phyloP scores from a whole-genome alignment of 2,797 vertebrate genomes.

The Nannoperca australis region DNA sequence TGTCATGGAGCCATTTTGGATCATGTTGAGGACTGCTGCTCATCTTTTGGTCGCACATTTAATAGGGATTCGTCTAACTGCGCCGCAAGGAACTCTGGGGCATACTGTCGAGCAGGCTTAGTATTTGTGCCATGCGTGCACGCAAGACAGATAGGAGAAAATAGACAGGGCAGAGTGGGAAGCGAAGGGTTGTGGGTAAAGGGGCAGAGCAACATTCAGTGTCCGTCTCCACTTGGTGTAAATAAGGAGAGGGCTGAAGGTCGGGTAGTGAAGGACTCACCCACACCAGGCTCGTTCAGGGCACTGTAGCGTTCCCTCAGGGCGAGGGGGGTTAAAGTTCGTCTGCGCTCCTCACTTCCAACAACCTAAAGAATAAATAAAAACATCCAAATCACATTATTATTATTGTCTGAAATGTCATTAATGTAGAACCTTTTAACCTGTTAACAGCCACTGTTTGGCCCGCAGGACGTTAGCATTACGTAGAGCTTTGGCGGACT shows the following conservation, averaged over 20 bases:
- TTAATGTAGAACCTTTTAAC: not conserved
- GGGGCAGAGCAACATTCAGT: constrained; percentile 80
- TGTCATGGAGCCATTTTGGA: constrained; percentile 67
- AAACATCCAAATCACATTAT: constrained; percentile 6
- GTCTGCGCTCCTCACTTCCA: constrained; percentile 91
- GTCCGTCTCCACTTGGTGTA: constrained; percentile 59
- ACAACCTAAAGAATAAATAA: constrained; percentile 79
- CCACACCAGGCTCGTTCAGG: constrained; percentile 90
- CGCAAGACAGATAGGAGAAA: constrained; percentile 57
- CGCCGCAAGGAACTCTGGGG: constrained; percentile 70
- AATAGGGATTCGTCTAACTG: constrained; percentile 54
- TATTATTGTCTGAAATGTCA: not conserved
- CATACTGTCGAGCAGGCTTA: constrained; percentile 74
- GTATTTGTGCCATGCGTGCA: constrained; percentile 84
- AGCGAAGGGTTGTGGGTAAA: constrained; percentile 74
- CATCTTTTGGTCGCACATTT: constrained; percentile 56
- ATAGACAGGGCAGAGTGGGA: constrained; percentile 68
- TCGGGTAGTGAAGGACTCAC: constrained; percentile 81
- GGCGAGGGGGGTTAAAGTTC: constrained; percentile 92
- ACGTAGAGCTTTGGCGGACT: not conserved
- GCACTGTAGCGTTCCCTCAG: constrained; percentile 94
- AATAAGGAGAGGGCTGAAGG: constrained; percentile 59
- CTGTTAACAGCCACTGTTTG: not conserved
- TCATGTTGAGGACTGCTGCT: constrained; percentile 33
- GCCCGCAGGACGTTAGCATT: not conserved